A percentile compares a stretch with the other conserved stretches of the same genome.
Conservation (phyloP, 2,113 vertebrate species). For the Malurus alboscapulatus region DNA sequence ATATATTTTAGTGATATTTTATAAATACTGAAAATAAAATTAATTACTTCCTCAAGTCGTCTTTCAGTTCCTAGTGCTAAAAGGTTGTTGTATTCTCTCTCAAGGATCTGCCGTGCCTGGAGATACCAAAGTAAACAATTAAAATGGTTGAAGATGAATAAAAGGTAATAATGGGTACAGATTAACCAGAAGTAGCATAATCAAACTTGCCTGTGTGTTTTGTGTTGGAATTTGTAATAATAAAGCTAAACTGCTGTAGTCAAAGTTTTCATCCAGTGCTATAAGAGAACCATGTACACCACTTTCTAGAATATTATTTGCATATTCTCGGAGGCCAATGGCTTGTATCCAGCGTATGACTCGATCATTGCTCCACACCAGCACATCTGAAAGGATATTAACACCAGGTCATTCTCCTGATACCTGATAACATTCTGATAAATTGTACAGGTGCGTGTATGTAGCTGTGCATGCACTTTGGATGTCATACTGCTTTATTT, state of each 20-base stretch:
- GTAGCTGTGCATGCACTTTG: not conserved
- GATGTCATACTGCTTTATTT: not conserved
- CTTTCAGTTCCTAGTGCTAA: slow-evolving; percentile 96
- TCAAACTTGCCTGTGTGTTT: slow-evolving; percentile 86
- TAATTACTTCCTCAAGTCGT: slow-evolving; percentile 92
- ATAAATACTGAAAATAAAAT: slow-evolving; percentile 37
- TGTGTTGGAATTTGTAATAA: slow-evolving; percentile 97
- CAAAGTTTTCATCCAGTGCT: slow-evolving; percentile 96
- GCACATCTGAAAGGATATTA: slow-evolving; percentile 80
- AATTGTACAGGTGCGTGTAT: not conserved
- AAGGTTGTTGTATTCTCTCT: slow-evolving; percentile 98
- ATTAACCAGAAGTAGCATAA: not conserved
- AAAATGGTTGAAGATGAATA: not conserved
- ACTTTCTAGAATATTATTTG: slow-evolving; percentile 94
- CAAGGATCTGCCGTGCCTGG: slow-evolving; percentile 97
- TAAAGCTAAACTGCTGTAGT: slow-evolving; percentile 96
- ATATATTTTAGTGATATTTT: not conserved
- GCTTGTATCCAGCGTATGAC: slow-evolving; percentile 98
- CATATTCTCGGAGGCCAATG: slow-evolving; percentile 95
- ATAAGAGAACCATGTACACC: slow-evolving; percentile 95
- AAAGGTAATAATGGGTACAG: not conserved
- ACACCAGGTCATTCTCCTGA: not conserved
- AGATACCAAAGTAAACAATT: slow-evolving; percentile 66
- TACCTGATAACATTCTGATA: not conserved
- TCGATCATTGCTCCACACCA: slow-evolving; percentile 97